Base-by-base conservation (phyloP, 1,140 invertebrate genomes). In the Bombus sylvicola region DNA sequence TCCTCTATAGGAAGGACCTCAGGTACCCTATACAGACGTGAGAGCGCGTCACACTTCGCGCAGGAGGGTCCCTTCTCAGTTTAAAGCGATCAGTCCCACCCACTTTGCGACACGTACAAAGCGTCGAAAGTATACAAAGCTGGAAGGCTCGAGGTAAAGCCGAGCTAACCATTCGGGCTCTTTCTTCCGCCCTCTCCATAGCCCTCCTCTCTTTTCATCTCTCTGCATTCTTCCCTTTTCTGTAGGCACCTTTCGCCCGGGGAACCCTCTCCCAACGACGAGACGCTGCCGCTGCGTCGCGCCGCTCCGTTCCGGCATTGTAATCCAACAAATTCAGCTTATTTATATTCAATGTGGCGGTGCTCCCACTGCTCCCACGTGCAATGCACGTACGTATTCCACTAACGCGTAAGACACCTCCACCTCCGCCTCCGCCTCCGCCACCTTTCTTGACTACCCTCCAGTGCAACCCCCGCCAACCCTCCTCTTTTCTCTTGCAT, bases 301-400 rank as follows among this genome's bases (percentile, higher is more conserved):
- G 41, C 79, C 77, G 88, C 72, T 80, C 73, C 89, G 89, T 87
- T 89, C 88, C 88, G 81, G 88, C 89, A 90, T 91, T 91, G 90
- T 91, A 91, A 91, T 91, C 89, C 88, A 90, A 90, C 90, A 91
- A 91, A 91, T 91, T 91, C 89, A 90, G 85, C 90, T 91, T 91
- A 91, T 91, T 91, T 91, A 91, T 91, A 91, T 91, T 91, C 90
- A 91, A 91, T 91, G 90, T 90, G 89, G 89, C 84, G 83, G 87
- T 73, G 86, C 83, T 73, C 77, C 74, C 74, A 64, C 81, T 90
- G 34, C 87, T 90, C 89, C 87, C 71, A 90, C 83, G 89, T 90
- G 89, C 89, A 72, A 90, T 88, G 87, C 89, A 90, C 89, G 89
- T 90, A 90, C 89, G 89, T 90, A 90, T 90, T 90, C 89, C 83